Base-by-base conservation (phyloP, 2,797 vertebrate species). In the Miopithecus talapoin region DNA sequence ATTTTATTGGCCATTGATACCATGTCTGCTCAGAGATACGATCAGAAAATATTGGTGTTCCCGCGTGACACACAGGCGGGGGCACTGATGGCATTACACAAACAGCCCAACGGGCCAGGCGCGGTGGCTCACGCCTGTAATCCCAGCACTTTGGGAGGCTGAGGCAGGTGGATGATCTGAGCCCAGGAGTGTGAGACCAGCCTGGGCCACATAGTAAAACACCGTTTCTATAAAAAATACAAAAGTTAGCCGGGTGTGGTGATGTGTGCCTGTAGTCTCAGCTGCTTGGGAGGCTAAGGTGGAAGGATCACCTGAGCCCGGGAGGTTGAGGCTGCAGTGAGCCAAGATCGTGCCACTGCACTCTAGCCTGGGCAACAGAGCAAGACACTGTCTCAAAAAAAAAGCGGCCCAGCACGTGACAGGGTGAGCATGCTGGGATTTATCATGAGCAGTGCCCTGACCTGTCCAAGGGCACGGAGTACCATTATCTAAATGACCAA, bases 61-160 rank as follows among this genome's bases (percentile, higher is more conserved):
- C 6, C 1, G 3, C 33, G 36, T 13, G 8, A 55, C 14, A 10
- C 17, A 53, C 14, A 5, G 36, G 2, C 55, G 43, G 36, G 36
- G 61, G 26, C 50, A 22, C 21, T 0, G 14, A 4, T 2, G 43
- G 57, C 33, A 1, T 70, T 14, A 22, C 6, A 9, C 13, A 30
- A 30, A n/a, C 2, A 2, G 68, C 48, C 33, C 13, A 3, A 75
- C 2, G 8, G 64, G 64, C 4, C 7, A 16, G 30, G n/a, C 1
- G 1, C 11, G 22, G 64, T 14, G 16, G 26, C 41, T 64, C 1
- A 1, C 0, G 13, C 22, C 0, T 64, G 61, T 1, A 8, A n/a
- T 7, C 64, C 19, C 16, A 46, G 83, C 5, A 9, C 33, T 12
- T 24, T 30, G 0, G 33, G 7, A 64, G 30, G 61, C 61, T 0